Base-by-base conservation (phyloP, 2,797 vertebrate genomes). In the Limnodromus scolopaceus region DNA sequence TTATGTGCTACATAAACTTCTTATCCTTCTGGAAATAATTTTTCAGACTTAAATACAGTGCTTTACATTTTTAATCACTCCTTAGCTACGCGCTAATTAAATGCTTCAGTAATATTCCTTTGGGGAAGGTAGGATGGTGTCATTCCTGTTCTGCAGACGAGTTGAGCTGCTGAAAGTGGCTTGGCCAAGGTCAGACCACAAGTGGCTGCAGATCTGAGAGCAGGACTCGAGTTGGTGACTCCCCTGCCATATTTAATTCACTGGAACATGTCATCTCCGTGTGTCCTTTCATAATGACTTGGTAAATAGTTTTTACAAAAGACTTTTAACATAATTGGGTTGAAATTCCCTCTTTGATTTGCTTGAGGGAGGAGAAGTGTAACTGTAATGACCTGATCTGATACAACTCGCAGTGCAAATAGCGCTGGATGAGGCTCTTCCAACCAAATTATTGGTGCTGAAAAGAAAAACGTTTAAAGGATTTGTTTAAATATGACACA, bases 1-100 rank as follows among this genome's bases (percentile, higher is more conserved):
- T 34, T 5, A 12, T 9, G 53, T 71, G 41, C 92, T 84, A 0
- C 28, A 7, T 75, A 57, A 81, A 14, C 80, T 81, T 58, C 69
- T 77, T 34, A 36, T 4, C 80, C 85, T 89, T 77, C 82, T 93
- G 91, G 57, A 93, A 95, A 57, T 80, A 0, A 60, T 32, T 92
- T 90, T 78, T 66, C 64, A 83, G 87, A 14, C 34, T 96, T 96
- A 96, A 96, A 94, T 78, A 92, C 84, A 75, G 68, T 12, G 10
- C 61, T 92, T 84, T 39, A 49, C 32, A 6, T 68, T 87, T 92
- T 94, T 96, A 97, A 96, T 97, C 84, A 95, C 92, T 91, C 25
- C 64, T 93, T 51, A 83, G 84, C 80, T 34, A 9, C 69, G 66
- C 90, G 90, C 75, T 97, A 87, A 97, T 96, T 85, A 95, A 92